Conservation (phyloP, 1,140 invertebrate genomes). For the Muscidifurax raptorellus region DNA sequence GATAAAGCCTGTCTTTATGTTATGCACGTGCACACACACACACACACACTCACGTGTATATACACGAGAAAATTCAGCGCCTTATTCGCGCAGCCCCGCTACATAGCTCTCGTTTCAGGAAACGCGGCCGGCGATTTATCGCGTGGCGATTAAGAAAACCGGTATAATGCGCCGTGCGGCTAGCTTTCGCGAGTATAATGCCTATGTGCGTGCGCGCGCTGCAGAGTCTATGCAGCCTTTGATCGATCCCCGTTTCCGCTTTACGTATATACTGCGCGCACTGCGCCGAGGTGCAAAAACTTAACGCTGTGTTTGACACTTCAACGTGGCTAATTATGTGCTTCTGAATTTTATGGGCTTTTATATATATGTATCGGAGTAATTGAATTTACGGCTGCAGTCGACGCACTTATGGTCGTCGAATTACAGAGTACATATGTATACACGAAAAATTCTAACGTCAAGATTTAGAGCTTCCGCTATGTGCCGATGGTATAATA, state of each 20-base stretch:
- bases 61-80: not conserved
- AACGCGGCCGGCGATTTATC: conserved; percentile 45
- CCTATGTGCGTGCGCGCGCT: not conserved
- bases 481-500: not conserved
- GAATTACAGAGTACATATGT: not conserved
- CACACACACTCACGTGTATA: not conserved
- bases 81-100: conserved; percentile 14
- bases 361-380: not conserved
- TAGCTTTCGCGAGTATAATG: conserved; percentile 27
- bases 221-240: not conserved
- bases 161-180: conserved; percentile 4
- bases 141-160: conserved; percentile 41
- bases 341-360: not conserved
- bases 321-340: not conserved
- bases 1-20: not conserved
- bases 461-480: not conserved
- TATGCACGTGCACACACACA: no score
- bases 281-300: not conserved
- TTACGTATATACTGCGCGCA: not conserved
- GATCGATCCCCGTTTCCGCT: not conserved
- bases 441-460: not conserved
- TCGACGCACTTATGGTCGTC: not conserved
- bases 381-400: not conserved
- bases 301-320: not conserved
- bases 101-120: conserved; percentile 26